Evolutionary conservation across 2,888 invertebrate species (phyloP).

Genomic region (Seira sanloemensis): DNA sequence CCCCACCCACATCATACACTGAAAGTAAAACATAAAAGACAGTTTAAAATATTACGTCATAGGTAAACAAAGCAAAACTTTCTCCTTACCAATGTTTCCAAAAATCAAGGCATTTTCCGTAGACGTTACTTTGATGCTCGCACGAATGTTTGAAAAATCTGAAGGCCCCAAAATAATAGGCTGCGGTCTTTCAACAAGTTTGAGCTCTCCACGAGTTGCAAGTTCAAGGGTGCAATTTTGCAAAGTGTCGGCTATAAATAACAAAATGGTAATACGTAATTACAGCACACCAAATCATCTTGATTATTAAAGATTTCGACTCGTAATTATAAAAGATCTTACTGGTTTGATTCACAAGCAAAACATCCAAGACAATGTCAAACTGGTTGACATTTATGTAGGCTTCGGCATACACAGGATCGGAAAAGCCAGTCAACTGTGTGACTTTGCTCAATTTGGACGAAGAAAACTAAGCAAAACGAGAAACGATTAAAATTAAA

Average conservation of each 20-base stretch:
- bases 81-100: slow-evolving; percentile 92
- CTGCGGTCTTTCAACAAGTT: slow-evolving; percentile 97
- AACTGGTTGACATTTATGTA: slow-evolving; percentile 99
- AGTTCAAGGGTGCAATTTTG: slow-evolving; percentile 98
- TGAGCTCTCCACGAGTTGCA: slow-evolving; percentile 97
- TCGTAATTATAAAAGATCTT: slow-evolving; percentile 69
- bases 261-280: neutral
- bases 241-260: slow-evolving; percentile 86
- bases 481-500: no score
- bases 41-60: slow-evolving; percentile 15
- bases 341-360: slow-evolving; percentile 98
- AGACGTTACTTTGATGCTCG: slow-evolving; percentile 98
- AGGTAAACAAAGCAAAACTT: no score
- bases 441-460: slow-evolving; percentile 85
- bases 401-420: slow-evolving; percentile 99
- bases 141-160: slow-evolving; percentile 98
- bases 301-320: no score
- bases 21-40: slow-evolving; percentile 39
- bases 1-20: slow-evolving; percentile 97
- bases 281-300: neutral
- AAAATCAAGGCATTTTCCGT: slow-evolving; percentile 99
- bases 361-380: slow-evolving; percentile 97
- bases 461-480: slow-evolving; percentile 75
- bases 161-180: slow-evolving; percentile 96
- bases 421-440: slow-evolving; percentile 98